Evolutionary conservation across 2,888 invertebrate genomes (phyloP).

Genomic region (Agelastica alni): DNA sequence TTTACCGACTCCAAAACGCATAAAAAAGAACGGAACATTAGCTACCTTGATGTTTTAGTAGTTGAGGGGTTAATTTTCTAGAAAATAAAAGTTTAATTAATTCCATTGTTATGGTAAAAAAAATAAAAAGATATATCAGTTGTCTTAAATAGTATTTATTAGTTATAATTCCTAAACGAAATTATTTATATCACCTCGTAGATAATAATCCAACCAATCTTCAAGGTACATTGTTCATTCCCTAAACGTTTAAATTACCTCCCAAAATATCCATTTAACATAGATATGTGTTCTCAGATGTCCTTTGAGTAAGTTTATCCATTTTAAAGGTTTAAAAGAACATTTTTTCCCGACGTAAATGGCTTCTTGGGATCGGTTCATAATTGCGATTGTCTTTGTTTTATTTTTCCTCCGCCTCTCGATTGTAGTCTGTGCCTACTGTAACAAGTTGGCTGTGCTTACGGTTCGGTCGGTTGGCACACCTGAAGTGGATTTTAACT

Average conservation of each 20-base stretch:
- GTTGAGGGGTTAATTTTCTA: too few relatives aligned
- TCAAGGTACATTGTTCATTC: too few relatives aligned
- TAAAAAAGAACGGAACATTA: too few relatives aligned
- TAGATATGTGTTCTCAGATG: conserved; percentile 7
- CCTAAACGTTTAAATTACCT: neutral
- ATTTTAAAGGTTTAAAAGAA: conserved; percentile 21
- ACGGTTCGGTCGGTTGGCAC: neutral
- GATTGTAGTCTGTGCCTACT: neutral
- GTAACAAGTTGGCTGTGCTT: neutral
- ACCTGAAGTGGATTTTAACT: conserved; percentile 8
- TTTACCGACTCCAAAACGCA: too few relatives aligned
- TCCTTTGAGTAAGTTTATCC: conserved; percentile 13
- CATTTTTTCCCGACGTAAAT: conserved; percentile 15
- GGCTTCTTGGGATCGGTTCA: conserved; percentile 17
- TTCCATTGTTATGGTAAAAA: too few relatives aligned
- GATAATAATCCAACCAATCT: too few relatives aligned
- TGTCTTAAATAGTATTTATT: too few relatives aligned
- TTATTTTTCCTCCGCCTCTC: conserved; percentile 10
- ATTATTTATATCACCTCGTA: too few relatives aligned
- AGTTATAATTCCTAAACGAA: too few relatives aligned
- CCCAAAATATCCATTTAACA: conserved; percentile 1
- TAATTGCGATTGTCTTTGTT: conserved; percentile 20
- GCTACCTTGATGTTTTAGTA: too few relatives aligned
- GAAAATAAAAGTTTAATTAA: too few relatives aligned
- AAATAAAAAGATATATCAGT: too few relatives aligned